Conservation (phyloP, 2,113 vertebrate genomes). For the Phalacrocorax carbo region DNA sequence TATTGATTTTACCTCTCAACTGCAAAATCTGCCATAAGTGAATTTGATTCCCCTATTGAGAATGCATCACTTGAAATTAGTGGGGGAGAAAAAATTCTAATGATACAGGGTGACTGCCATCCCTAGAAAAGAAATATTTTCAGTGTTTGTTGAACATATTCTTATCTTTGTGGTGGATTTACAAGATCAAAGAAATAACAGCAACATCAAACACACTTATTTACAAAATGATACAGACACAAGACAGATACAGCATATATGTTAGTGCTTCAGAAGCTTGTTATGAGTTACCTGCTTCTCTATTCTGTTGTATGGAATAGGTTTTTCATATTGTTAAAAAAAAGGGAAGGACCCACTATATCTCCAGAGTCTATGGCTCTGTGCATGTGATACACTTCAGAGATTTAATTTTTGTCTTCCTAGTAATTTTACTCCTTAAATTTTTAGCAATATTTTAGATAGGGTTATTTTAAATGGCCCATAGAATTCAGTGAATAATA, state of each 20-base stretch:
- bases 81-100: not conserved
- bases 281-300: not conserved
- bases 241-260: not conserved
- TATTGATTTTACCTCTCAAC: not conserved
- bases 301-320: not conserved
- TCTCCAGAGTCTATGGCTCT: not conserved
- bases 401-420: not conserved
- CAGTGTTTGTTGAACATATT: not conserved
- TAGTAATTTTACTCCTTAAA: not conserved
- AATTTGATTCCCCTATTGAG: not conserved
- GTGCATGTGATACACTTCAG: not conserved
- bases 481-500: not conserved
- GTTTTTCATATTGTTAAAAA: not conserved
- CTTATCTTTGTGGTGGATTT: not conserved
- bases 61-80: not conserved
- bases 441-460: not conserved
- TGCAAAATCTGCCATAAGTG: not conserved
- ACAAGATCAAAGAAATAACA: constrained; percentile 34
- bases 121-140: not conserved
- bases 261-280: not conserved
- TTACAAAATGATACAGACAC: constrained; percentile 7
- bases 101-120: not conserved
- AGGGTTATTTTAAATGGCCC: not conserved
- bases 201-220: not conserved
- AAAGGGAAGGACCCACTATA: not conserved